Percentiles rank a stretch among this genome's conserved stretches.
Evolutionary conservation across 2,797 vertebrate genomes (phyloP).

Genomic region (Pseudochirops cupreus): DNA sequence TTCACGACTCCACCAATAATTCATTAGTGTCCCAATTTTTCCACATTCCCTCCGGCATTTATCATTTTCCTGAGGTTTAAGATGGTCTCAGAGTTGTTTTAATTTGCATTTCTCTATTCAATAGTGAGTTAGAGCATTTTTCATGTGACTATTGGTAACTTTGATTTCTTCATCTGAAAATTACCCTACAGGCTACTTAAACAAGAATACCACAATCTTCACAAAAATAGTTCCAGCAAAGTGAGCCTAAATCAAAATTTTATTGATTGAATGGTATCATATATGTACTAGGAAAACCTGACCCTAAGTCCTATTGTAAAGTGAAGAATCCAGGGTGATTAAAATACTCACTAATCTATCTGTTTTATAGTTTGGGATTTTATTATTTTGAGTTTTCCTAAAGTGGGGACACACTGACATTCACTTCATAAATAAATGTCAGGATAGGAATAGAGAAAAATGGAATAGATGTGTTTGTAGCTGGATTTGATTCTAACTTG

Average conservation of each 20-base stretch:
- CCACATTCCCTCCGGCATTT: not conserved
- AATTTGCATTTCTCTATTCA: not conserved
- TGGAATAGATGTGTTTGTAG: slow-evolving; percentile 7
- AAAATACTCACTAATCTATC: slow-evolving; percentile 9
- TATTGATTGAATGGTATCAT: not conserved
- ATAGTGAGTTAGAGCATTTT: not conserved
- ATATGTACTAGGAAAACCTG: not conserved
- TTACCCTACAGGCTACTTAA: not conserved
- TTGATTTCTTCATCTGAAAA: not conserved
- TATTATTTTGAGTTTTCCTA: slow-evolving; percentile 48
- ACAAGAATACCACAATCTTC: not conserved
- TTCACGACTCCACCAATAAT: not conserved
- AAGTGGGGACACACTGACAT: slow-evolving; percentile 7
- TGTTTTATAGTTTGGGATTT: slow-evolving; percentile 53
- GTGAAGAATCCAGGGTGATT: not conserved
- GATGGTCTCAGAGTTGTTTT: not conserved
- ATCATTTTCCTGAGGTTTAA: not conserved
- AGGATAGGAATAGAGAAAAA: not conserved
- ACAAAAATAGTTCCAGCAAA: not conserved
- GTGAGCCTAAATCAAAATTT: not conserved
- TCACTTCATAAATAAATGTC: slow-evolving; percentile 24
- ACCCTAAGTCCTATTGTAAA: not conserved
- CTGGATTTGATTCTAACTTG: not conserved
- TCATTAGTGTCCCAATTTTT: not conserved
- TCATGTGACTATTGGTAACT: not conserved